A percentile compares a stretch with the other conserved stretches of the same genome.
Evolutionary conservation across 2,113 vertebrate genomes (phyloP).

Genomic region (Shinisaurus crocodilurus): DNA sequence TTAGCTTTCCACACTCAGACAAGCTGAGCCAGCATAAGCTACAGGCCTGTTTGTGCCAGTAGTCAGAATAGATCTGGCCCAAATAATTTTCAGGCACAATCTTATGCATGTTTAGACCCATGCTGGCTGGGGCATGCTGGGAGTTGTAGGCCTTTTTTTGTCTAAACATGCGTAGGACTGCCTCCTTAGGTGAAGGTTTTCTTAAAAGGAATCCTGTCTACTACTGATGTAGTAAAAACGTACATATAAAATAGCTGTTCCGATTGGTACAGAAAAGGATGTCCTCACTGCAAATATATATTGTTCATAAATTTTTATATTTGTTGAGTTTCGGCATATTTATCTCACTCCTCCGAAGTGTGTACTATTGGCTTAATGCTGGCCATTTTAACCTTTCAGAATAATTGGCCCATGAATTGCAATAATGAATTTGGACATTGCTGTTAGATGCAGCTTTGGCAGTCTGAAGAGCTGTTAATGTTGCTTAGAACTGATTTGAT

Average conservation of each 20-base stretch:
- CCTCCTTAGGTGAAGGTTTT: too few species aligned
- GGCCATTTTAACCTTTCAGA: not conserved
- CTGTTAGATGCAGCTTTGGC: slow-evolving; percentile 22
- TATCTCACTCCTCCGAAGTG: not conserved
- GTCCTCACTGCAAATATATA: not conserved
- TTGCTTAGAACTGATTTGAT: slow-evolving; percentile 44
- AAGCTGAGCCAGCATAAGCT: too few species aligned
- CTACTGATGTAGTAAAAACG: not conserved
- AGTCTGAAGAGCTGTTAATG: slow-evolving; percentile 8
- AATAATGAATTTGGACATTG: slow-evolving; percentile 30
- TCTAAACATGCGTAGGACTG: too few species aligned
- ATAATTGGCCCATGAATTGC: slow-evolving; percentile 19
- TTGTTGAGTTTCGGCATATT: not conserved
- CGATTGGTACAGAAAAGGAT: not conserved
- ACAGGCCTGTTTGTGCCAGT: too few species aligned
- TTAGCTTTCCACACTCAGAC: too few species aligned
- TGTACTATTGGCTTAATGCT: slow-evolving; percentile 1
- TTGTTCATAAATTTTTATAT: not conserved
- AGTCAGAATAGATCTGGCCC: too few species aligned
- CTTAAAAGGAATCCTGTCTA: too few species aligned
- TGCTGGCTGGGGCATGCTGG: too few species aligned
- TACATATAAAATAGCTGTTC: not conserved
- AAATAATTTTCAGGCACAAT: too few species aligned
- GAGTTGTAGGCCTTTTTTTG: too few species aligned
- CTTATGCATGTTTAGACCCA: too few species aligned